Evolutionary conservation across 1,140 invertebrate species (phyloP), one percentile per base, ranked within the genome.

Genomic region (Drosophila parvula): DNA sequence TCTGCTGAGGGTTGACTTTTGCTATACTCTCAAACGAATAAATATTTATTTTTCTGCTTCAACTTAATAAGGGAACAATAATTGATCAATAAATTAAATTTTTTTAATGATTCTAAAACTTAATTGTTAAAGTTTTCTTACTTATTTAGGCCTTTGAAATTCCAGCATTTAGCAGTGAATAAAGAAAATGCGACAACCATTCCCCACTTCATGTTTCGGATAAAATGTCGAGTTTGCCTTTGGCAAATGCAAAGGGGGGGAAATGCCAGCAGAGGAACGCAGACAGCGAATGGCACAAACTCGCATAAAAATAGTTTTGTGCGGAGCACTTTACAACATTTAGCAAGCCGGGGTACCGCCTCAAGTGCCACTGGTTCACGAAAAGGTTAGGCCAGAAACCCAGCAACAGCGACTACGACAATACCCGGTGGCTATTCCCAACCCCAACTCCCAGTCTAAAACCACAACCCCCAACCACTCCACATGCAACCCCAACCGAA

Each of bases 341-440:
- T 74, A 62, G 34, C 27, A 41, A 50, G 53, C 30, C 36, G 55
- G 18, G 38, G 55, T 38, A 76, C 43, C 36, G 74, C 74, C 73
- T 77, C 41, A 68, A 77, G 74, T 60, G 43, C 55, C 65, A 68
- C 62, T 77, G 62, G 74, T 77, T 77, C 32, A 60, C 32, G 32
- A 59, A 76, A 78, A 78, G 57, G 58, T 78, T 62, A 53, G 47
- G 38, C 55, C 41, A 38, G 40, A 50, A 43, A 53, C 62, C 55
- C 62, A 32, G 58, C 61, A 45, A 50, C 58, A 40, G 18, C n/a
- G 22, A 36, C 28, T 64, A 34, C 53, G 32, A 58, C 53, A 55
- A 57, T 38, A 32, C 36, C 40, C 45, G 56, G 34, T 60, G 11
- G 18, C 30, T 60, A 28, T 30, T 28, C 22, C 51, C 41, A 43